A percentile compares a stretch with the other conserved stretches of the same genome.
Evolutionary conservation across 2,113 vertebrate genomes (phyloP).

Genomic region (Calidris pygmaea): DNA sequence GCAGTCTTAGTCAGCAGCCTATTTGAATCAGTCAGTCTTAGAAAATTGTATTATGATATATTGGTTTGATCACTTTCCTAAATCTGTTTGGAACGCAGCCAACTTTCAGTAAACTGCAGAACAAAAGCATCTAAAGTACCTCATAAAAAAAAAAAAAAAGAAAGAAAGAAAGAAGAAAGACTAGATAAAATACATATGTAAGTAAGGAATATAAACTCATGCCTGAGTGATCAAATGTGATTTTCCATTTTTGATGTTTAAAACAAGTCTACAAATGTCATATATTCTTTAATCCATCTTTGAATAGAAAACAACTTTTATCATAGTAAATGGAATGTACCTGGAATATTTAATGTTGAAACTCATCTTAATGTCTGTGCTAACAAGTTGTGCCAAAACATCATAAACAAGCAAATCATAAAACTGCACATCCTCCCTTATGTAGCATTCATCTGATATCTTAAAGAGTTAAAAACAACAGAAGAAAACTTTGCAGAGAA

Average conservation of each 20-base stretch:
- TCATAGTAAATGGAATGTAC: neutral
- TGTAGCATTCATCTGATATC: neutral
- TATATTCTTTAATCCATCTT: neutral
- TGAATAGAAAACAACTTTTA: neutral
- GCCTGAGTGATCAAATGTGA: neutral
- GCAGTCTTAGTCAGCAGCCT: neutral
- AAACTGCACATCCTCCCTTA: neutral
- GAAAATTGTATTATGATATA: slow-evolving; percentile 6
- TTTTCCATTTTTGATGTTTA: neutral
- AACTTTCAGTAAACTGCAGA: neutral
- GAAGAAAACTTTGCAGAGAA: slow-evolving; percentile 56
- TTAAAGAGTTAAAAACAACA: slow-evolving; percentile 37
- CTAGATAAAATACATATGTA: neutral
- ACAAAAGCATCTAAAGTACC: neutral
- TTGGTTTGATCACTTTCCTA: neutral
- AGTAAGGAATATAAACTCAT: neutral
- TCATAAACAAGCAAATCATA: neutral
- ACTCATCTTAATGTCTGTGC: neutral
- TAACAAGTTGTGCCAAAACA: neutral
- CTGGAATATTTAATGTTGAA: neutral
- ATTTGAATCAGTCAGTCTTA: neutral
- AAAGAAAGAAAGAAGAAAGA: neutral
- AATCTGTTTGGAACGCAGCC: neutral
- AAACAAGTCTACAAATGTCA: neutral
- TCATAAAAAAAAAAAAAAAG: neutral